Base-by-base conservation (phyloP, 1,140 invertebrate genomes). In the Hermetia illucens region DNA sequence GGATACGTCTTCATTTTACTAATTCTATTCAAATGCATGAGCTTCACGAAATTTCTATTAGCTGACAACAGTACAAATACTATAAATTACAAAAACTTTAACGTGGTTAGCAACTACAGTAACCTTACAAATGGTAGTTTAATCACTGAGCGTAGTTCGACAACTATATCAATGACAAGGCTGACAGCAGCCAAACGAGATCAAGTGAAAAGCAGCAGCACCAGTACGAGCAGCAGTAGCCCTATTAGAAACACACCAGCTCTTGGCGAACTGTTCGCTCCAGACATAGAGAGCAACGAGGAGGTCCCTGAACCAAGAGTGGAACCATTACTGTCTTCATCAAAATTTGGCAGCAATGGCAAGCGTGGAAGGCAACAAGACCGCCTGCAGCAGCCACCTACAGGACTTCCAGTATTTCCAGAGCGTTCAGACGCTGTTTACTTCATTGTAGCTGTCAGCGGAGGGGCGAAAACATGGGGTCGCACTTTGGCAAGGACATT, bases 371-470 rank as follows among this genome's bases (percentile, higher is more conserved):
- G 12, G 13, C 18, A 34, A 3, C 32, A 13, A 16, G 12, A 17
- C 32, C 32, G 32, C 15, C 17, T 17, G 32, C 17, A 13, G 32
- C 32, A 17, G 32, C 13, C 12, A 17, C 32, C 12, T 15, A 3
- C 32, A 13, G 15, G 17, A 35, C 18, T 37, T 10, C 38, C 38
- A 22, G 21, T 39, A 17, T 39, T 39, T 24, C 38, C 38, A 6
- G 38, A 39, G 25, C 38, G 38, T 5, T 24, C n/a, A 12, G 41
- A 42, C 35, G 31, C 36, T 3, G 41, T 42, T 21, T 42, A 42
- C 22, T 42, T 42, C 39, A 21, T 42, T 17, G 36, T 42, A n/a
- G 41, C 41, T 21, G 32, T 42, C 2, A 39, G 20, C 21, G 41
- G 41, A 17, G 41, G 41, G 9, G 30, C 29, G 2, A 42, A 42